Conservation (phyloP, 2,113 vertebrate genomes). For the Tragelaphus imberbis region DNA sequence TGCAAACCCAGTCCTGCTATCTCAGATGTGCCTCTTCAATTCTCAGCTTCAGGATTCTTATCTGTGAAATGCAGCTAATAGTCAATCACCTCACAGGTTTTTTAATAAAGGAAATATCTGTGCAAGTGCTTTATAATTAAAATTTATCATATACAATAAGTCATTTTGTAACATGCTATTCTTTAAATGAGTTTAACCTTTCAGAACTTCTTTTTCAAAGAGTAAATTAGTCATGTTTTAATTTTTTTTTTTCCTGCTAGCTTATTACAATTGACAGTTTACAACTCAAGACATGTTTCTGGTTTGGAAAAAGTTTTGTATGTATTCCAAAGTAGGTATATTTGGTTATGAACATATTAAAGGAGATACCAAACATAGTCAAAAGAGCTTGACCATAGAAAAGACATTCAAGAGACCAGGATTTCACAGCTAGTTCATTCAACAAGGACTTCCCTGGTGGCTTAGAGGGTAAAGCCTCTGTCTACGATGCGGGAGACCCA, state of each 20-base stretch:
- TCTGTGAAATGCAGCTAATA: not conserved
- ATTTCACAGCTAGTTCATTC: not conserved
- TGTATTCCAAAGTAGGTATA: not conserved
- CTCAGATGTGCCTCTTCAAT: not conserved
- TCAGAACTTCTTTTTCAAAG: not conserved
- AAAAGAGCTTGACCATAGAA: not conserved
- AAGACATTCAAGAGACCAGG: not conserved
- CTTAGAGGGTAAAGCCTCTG: no score
- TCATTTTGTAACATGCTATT: not conserved
- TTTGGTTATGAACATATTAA: not conserved
- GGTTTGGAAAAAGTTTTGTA: not conserved
- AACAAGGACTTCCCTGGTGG: no score
- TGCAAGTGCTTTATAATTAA: not conserved
- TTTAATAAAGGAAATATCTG: not conserved
- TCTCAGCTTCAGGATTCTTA: not conserved
- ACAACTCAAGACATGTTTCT: not conserved
- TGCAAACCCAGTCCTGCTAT: not conserved
- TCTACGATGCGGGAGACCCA: no score
- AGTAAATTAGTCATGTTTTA: not conserved
- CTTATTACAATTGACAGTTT: not conserved
- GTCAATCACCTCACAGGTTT: not conserved
- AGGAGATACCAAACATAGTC: not conserved
- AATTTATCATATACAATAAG: conserved; percentile 2
- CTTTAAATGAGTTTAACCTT: not conserved
- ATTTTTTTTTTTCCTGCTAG: not conserved